phyloP scores from a whole-genome alignment of 2,113 vertebrate species.

The Heliornis fulica region DNA sequence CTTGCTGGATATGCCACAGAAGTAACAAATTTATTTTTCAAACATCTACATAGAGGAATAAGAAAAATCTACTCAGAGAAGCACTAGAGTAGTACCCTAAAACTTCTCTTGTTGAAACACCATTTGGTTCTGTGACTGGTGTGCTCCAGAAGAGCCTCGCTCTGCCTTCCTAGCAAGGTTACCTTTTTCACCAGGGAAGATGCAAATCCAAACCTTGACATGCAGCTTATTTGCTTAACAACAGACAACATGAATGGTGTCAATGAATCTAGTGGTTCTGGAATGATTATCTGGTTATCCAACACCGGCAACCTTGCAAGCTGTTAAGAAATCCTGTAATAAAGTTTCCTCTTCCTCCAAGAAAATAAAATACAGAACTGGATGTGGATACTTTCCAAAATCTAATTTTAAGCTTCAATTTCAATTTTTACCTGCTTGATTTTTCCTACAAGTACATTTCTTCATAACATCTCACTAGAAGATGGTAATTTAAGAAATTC shows the following conservation, averaged over 20 bases:
- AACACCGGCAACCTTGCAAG: not conserved
- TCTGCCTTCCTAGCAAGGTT: not conserved
- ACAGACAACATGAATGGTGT: not conserved
- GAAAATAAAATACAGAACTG: not conserved
- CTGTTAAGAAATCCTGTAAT: not conserved
- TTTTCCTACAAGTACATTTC: not conserved
- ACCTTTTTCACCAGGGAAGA: not conserved
- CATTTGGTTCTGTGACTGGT: too few species aligned
- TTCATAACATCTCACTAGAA: not conserved
- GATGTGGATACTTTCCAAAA: not conserved
- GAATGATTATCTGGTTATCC: not conserved
- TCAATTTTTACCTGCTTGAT: not conserved
- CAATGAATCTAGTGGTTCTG: not conserved
- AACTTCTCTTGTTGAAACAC: not conserved
- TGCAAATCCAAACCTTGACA: not conserved
- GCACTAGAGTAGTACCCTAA: not conserved
- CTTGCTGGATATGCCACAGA: not conserved
- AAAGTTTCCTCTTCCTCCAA: not conserved
- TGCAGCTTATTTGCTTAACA: not conserved
- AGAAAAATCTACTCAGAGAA: not conserved
- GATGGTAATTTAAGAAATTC: not conserved
- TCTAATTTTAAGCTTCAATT: not conserved
- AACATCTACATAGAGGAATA: not conserved
- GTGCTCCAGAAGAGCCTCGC: not conserved
- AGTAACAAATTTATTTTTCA: not conserved